Percentiles rank a stretch among this genome's conserved stretches.
Evolutionary conservation across 2,113 vertebrate genomes (phyloP).

Genomic region (Upupa epops): DNA sequence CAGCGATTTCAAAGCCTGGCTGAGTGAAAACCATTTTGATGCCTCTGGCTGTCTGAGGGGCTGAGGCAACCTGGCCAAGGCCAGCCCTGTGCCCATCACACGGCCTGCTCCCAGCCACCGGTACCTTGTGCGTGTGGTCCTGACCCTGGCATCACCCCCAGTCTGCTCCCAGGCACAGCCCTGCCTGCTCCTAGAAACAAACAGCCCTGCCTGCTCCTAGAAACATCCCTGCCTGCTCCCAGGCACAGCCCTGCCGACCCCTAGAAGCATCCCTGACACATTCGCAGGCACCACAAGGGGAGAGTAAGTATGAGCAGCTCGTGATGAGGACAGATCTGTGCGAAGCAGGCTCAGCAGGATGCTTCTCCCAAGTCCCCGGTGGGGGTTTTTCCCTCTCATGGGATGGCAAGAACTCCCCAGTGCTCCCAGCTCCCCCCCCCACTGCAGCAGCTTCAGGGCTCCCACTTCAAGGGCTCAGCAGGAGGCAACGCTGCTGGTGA

Average conservation of each 20-base stretch:
- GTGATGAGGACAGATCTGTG: neutral
- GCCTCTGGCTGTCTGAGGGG: too few relatives aligned
- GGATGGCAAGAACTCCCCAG: neutral
- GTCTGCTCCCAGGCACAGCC: too few relatives aligned
- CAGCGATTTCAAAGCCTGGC: too few relatives aligned
- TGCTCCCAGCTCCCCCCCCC: neutral
- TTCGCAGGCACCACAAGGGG: neutral
- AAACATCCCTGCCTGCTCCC: too few relatives aligned
- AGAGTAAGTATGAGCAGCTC: neutral
- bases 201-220: too few relatives aligned
- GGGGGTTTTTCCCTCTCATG: neutral
- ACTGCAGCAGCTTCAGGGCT: neutral
- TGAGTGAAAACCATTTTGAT: too few relatives aligned
- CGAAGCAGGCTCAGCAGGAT: neutral
- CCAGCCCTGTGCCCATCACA: neutral
- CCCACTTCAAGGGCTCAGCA: neutral
- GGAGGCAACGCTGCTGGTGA: neutral
- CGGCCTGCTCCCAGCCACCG: neutral
- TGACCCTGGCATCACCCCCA: too few relatives aligned
- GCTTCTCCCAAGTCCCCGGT: neutral
- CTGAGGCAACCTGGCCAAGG: neutral
- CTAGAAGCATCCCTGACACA: neutral
- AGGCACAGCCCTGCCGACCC: too few relatives aligned
- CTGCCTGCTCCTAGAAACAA: too few relatives aligned
- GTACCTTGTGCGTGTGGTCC: accelerated